Base-by-base conservation (phyloP, 2,113 vertebrate genomes). In the Erpornis zantholeuca region DNA sequence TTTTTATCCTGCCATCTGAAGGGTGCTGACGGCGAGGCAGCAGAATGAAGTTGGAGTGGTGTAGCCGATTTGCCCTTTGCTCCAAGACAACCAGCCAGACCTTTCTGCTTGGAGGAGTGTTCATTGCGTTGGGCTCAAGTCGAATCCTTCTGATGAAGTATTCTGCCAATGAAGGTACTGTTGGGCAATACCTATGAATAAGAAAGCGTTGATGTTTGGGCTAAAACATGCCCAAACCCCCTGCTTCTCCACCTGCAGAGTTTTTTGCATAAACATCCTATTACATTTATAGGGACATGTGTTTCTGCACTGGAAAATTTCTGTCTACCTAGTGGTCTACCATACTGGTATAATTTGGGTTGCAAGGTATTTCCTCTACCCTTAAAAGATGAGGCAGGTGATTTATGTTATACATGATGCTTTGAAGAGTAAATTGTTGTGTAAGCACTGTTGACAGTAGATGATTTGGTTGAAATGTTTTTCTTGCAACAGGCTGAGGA, bases 101-200 rank as follows among this genome's bases (percentile, higher is more conserved):
- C 7, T 97, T 99, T 73, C 97, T 98, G 19, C 98, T 99, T 17
- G 99, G 98, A 56, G 94, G 98, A 35, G 85, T 98, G 31, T 99
- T 98, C 42, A 97, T 99, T 44, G 73, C 86, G 0, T 66, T 99
- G 92, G 99, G 99, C 38, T 99, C 99, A 72, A 98, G 98, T 97
- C 98, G 99, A 68, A 99, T 99, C 75, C 97, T 99, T 63, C 96
- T 99, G 88, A 98, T 99, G 94, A 99, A 99, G 91, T 99, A 99
- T 65, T 99, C 99, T 33, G 98, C 98, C 50, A 99, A 99, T 86
- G 98, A 99, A 92, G 98, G 99, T 99, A 97, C 29, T 66, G 50
- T 68, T 88, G 50, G 33, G 52, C 47, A 36, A 50, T 53, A 47
- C n/a, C 22, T 7, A 7, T 44, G 50, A 50, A 77, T 54, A 59